Conservation (phyloP, 1,140 invertebrate species). For the Diachasma alloeum region DNA sequence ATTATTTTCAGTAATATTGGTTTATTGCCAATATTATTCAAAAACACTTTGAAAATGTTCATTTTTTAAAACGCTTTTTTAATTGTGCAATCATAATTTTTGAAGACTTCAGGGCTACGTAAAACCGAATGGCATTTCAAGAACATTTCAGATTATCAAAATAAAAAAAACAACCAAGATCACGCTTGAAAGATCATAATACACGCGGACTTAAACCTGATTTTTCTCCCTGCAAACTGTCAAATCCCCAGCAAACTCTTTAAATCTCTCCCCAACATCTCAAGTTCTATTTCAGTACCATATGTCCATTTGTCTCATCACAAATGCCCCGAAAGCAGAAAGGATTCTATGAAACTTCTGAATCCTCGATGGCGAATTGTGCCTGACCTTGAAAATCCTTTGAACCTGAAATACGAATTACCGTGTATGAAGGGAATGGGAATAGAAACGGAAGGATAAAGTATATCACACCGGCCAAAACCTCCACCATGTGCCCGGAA, state of each 20-base stretch:
- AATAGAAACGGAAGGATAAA: conserved; percentile 1
- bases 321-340: neutral
- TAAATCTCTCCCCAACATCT: neutral
- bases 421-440: neutral
- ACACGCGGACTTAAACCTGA: neutral
- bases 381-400: neutral
- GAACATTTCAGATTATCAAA: no score
- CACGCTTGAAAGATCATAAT: no score
- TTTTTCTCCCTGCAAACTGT: neutral
- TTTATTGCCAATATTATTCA: no score
- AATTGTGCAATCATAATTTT: no score
- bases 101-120: no score
- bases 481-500: conserved; percentile 34
- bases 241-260: neutral
- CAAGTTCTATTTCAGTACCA: neutral
- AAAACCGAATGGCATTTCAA: no score
- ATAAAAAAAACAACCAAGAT: no score
- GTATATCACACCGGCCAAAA: conserved; percentile 20
- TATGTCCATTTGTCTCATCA: neutral
- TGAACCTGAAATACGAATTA: conserved; percentile 4
- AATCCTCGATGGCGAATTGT: neutral
- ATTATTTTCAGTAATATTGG: no score
- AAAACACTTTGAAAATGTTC: no score
- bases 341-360: neutral
- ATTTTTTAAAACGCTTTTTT: no score